Percentiles rank a stretch among this genome's conserved stretches.
These are phyloP conservation scores for Danio choprae DNA, from an alignment of 2,797 vertebrate genomes.

Conservation along the genomic window DNA sequence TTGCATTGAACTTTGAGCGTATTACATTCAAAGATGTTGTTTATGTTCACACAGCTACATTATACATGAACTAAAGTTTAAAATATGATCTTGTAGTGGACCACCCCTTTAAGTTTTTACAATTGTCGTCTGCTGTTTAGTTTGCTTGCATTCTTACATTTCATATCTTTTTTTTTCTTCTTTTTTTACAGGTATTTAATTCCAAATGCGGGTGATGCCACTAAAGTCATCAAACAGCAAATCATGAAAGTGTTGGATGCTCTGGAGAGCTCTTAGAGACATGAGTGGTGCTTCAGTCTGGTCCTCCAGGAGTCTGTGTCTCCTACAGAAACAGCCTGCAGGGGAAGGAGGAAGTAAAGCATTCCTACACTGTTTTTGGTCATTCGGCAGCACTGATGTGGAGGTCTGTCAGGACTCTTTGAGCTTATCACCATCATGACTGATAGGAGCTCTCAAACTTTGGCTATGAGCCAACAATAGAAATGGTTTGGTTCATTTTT, in stretches of 20 bases:
- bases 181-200: slow-evolving; percentile 90
- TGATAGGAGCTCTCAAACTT: slow-evolving; percentile 26
- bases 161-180: neutral
- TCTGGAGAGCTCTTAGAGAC: slow-evolving; percentile 89
- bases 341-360: slow-evolving; percentile 21
- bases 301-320: slow-evolving; percentile 62
- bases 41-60: no score
- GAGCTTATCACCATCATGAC: slow-evolving; percentile 43
- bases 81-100: no score
- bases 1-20: no score
- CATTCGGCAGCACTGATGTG: slow-evolving; percentile 58
- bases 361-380: slow-evolving; percentile 9
- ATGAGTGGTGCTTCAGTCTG: slow-evolving; percentile 12
- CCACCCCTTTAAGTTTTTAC: no score
- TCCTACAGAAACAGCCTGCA: slow-evolving; percentile 46
- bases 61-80: no score
- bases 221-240: slow-evolving; percentile 99
- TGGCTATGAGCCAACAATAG: slow-evolving; percentile 16
- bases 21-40: no score
- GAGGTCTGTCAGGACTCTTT: slow-evolving; percentile 61
- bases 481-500: slow-evolving; percentile 34
- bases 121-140: neutral
- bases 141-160: neutral
- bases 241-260: slow-evolving; percentile 99
- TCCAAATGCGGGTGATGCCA: slow-evolving; percentile 97